Evolutionary conservation across 2,888 invertebrate genomes (phyloP), one percentile per base, ranked within the genome.

Genomic region (Oscheius myriophilus): DNA sequence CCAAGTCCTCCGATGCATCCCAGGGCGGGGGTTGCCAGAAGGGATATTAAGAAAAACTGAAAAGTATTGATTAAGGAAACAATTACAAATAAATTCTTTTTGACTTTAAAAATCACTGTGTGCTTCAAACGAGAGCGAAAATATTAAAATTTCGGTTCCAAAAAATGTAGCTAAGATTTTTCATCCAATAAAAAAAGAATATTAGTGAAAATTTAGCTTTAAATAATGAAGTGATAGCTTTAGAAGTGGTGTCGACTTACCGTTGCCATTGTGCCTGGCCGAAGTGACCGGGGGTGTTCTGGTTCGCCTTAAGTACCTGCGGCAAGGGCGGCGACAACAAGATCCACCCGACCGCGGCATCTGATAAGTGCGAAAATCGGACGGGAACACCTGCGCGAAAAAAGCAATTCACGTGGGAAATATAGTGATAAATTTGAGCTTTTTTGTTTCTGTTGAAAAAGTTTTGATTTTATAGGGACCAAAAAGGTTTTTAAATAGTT

Each of bases 1-100:
- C 76, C 76, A 45, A 70, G 67, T 25, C 76, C 73, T 67, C 72
- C 70, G 18, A 76, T 65, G 65, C 76, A 76, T 54, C 62, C 76
- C 33, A 76, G 54, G 41, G 76, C 72, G 26, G 72, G 72, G 41
- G 70, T 51, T 52, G 72, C 76, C 21, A 76, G 64, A 51, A 76
- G 69, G 21, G 76, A 57, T 23, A 76, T 45, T 42, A 76, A 45
- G 64, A 73, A 70, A 54, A 72, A 70, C 76, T 76, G 70, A 67
- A 76, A 75, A 25, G 4, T 18, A 4, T 11, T 7, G 4, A 7
- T 18, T 18, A 46, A 45, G n/a, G n/a, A n/a, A n/a, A n/a, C n/a
- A n/a, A n/a, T 12, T 43, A 12, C 9, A 43, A 43, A 43, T 43
- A 12, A 43, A 43, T 43, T 43, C 14, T 14, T 43, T 14, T 43